Conservation (phyloP, 1,140 invertebrate species). For the Saxidomus purpurata region DNA sequence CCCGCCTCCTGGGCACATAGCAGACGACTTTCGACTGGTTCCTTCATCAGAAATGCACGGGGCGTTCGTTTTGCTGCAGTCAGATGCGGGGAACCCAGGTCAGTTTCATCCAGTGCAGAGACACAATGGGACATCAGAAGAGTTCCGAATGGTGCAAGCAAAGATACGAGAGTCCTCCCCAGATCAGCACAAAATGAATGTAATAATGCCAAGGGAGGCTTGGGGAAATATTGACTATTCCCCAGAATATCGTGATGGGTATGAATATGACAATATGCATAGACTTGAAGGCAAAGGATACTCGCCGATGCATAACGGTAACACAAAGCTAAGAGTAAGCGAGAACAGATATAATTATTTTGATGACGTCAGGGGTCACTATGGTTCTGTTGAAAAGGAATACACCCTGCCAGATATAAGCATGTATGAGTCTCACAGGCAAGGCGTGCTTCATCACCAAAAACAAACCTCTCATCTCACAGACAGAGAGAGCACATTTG, state of each 20-base stretch:
- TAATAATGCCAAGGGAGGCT: conserved; percentile 6
- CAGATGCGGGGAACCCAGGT: not conserved
- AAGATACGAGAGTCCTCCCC: not conserved
- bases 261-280: not conserved
- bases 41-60: not conserved
- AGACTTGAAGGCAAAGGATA: not conserved
- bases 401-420: conserved; percentile 30
- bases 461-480: not conserved
- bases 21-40: conserved; percentile 29
- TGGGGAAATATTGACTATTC: not conserved
- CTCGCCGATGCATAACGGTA: not conserved
- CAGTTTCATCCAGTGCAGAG: not conserved
- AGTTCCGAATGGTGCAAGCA: conserved; percentile 17
- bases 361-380: not conserved
- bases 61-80: conserved; percentile 43
- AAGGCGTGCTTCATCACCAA: not conserved
- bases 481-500: not conserved
- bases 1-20: conserved; percentile 12
- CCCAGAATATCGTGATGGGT: not conserved
- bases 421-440: not conserved
- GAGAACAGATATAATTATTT: conserved; percentile 28
- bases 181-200: not conserved
- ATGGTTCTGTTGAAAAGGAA: not conserved
- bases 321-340: not conserved
- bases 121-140: not conserved